Evolutionary conservation across 2,888 invertebrate genomes (phyloP).

Genomic region (Caenorhabditis sp.): DNA sequence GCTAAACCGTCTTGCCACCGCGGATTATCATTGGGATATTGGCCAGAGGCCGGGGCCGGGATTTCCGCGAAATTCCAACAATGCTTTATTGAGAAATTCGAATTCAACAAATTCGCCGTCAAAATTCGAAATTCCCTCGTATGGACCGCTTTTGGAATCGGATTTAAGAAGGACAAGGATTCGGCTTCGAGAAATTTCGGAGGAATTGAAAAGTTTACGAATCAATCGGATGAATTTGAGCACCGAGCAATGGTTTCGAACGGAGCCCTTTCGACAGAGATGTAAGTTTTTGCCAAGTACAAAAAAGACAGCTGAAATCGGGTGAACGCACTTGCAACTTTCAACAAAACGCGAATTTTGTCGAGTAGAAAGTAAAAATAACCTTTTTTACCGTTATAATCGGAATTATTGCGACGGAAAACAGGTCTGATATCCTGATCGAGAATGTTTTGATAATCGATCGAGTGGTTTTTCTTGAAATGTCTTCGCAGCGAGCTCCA

Average conservation of each 20-base stretch:
- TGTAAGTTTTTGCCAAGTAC: no score
- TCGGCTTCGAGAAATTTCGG: conserved; percentile 54
- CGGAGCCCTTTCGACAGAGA: conserved; percentile 18
- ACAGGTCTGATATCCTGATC: no score
- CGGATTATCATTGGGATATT: conserved; percentile 49
- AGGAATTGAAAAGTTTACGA: conserved; percentile 40
- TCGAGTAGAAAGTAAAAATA: not conserved
- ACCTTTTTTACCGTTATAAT: not conserved
- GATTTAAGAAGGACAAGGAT: conserved; percentile 51
- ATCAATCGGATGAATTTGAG: conserved; percentile 44
- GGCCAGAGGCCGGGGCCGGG: not conserved
- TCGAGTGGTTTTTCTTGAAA: not conserved
- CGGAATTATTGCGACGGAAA: not conserved
- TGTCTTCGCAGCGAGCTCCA: conserved; percentile 7
- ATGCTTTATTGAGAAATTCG: not conserved
- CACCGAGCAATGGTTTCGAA: conserved; percentile 48
- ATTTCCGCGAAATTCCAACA: not conserved
- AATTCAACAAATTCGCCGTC: not conserved
- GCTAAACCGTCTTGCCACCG: conserved; percentile 26
- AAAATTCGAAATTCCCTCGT: conserved; percentile 9
- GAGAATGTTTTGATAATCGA: no score
- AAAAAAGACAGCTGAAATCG: no score
- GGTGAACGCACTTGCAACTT: conserved; percentile 14
- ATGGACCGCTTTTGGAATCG: conserved; percentile 54
- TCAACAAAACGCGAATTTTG: not conserved